These are phyloP conservation scores for Eufriesea mexicana DNA, from an alignment of 1,140 invertebrate species.

Conservation along the genomic window DNA sequence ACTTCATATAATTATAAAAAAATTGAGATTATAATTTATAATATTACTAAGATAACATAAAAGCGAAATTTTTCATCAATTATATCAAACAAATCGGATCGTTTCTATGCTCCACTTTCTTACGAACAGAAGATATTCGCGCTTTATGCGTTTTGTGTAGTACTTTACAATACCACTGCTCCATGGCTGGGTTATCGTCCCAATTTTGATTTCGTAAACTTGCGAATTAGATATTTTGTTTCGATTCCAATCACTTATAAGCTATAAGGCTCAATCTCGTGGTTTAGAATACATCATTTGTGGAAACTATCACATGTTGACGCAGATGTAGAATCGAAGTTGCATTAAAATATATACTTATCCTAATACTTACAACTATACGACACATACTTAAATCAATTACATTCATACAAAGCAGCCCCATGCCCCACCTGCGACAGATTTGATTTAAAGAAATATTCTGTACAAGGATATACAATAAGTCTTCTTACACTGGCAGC, in stretches of 20 bases:
- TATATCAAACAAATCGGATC: slow-evolving; percentile 11
- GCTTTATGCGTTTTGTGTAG: not conserved
- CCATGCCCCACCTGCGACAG: slow-evolving; percentile 68
- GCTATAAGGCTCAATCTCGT: slow-evolving; percentile 70
- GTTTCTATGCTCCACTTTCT: not conserved
- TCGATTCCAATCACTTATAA: slow-evolving; percentile 61
- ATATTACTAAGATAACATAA: slow-evolving; percentile 29
- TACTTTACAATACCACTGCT: slow-evolving; percentile 40
- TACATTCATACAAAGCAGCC: slow-evolving; percentile 69
- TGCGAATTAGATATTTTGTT: slow-evolving; percentile 51
- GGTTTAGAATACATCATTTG: slow-evolving; percentile 55
- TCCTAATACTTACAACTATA: slow-evolving; percentile 69
- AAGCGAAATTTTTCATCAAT: slow-evolving; percentile 12
- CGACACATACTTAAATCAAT: slow-evolving; percentile 64
- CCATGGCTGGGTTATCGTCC: slow-evolving; percentile 46
- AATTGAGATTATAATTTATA: slow-evolving; percentile 16
- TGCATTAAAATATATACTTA: slow-evolving; percentile 66
- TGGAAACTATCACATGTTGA: slow-evolving; percentile 63
- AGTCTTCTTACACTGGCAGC: slow-evolving; percentile 69
- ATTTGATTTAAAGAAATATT: slow-evolving; percentile 66
- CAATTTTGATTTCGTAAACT: slow-evolving; percentile 55
- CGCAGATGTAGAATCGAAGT: slow-evolving; percentile 61
- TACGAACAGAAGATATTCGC: slow-evolving; percentile 1
- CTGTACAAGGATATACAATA: slow-evolving; percentile 73
- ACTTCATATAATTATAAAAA: slow-evolving; percentile 22